Percentiles rank a stretch among this genome's conserved stretches.
phyloP scores from a whole-genome alignment of 2,797 vertebrate species.

The Urosaurus nigricauda region DNA sequence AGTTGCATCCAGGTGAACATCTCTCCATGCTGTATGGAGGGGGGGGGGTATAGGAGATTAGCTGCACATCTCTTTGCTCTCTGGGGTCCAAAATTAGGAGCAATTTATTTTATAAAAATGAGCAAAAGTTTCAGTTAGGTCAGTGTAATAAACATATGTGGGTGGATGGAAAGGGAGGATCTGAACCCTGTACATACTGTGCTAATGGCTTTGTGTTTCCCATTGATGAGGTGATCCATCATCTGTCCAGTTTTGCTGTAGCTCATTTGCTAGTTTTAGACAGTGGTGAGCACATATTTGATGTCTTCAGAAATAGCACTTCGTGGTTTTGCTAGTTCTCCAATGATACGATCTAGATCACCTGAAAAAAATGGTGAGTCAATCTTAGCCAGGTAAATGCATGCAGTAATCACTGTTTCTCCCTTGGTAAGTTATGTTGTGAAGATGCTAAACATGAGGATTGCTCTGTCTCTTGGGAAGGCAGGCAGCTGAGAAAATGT shows the following conservation, averaged over 20 bases:
- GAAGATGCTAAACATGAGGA: conserved; percentile 5
- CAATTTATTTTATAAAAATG: too few relatives aligned
- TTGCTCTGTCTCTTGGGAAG: background rate
- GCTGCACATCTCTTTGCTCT: background rate
- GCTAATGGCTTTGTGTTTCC: too few relatives aligned
- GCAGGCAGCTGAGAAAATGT: background rate
- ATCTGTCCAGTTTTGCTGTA: background rate
- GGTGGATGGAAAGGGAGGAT: too few relatives aligned
- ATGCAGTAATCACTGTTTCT: background rate
- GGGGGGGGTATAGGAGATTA: background rate
- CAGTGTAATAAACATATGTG: too few relatives aligned
- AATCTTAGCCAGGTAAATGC: background rate
- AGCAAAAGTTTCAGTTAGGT: too few relatives aligned
- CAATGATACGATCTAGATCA: background rate
- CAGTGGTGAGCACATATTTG: background rate
- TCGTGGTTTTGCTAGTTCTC: too few relatives aligned
- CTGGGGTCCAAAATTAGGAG: background rate
- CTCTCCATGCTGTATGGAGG: background rate
- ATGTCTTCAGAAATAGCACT: background rate
- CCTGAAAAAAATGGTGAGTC: background rate
- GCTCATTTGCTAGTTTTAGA: background rate
- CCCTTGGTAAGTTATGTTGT: background rate
- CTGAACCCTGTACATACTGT: too few relatives aligned
- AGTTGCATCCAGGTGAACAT: background rate
- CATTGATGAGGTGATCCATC: too few relatives aligned